Base-by-base conservation (phyloP, 2,888 invertebrate species). In the Macrosiphum euphorbiae region DNA sequence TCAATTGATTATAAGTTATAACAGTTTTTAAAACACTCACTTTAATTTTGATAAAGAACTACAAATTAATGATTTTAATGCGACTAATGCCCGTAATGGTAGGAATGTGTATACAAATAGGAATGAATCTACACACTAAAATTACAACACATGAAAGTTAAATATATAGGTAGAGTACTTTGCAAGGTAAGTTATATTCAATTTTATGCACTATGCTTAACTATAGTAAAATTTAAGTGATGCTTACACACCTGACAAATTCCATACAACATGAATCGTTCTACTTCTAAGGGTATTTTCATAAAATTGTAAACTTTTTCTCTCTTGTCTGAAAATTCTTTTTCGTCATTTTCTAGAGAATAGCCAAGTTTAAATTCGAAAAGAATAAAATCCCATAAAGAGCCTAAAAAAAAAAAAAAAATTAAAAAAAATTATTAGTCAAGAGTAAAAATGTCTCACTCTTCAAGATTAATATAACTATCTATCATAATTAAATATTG, bases 241-340 rank as follows among this genome's bases (percentile, higher is more conserved):
- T 52, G 35, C 50, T 50, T 44, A 92, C 95, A 95, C 94, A 96
- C 96, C 96, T 98, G 98, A 96, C 99, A 97, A 95, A 99, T 98
- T 61, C 99, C 99, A 96, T 98, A 99, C 0, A 97, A 97, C 97
- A 99, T 98, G 95, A 99, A 99, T 95, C 98, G 98, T 95, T 98
- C 98, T 84, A 98, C 96, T 96, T 99, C 98, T 95, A 97, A 97
- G 4, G 99, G 99, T 95, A 99, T 98, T 96, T 98, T 98, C 96
- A 99, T 98, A 96, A 99, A 99, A 0, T 99, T 98, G 96, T 99
- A 99, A 89, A 99, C 98, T 96, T 99, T 98, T 95, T 99, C 98
- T 94, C 99, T 96, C 95, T 99, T 97, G 4, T 99, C 99, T 50
- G 98, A 98, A 96, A 98, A 99, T 91, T 99, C 97, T 95, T 98